Evolutionary conservation across 64 coral and sea anemone genomes (phyloP).

Genomic region (Astreopora myriophthalma): DNA sequence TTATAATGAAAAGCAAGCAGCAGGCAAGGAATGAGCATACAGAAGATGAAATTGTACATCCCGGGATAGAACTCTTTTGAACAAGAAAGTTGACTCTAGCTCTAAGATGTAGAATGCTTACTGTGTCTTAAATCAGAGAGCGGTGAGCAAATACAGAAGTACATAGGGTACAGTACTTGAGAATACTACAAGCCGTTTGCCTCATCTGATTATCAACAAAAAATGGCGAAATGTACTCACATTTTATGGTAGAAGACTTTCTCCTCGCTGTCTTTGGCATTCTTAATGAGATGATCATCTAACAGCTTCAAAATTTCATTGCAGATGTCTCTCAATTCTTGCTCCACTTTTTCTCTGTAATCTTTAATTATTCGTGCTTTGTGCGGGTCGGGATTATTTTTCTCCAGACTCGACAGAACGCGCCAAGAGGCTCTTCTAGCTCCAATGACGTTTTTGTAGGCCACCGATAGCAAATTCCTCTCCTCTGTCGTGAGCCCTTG

Average conservation of each 20-base stretch:
- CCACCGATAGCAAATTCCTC: slow-evolving; percentile 94
- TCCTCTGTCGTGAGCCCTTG: slow-evolving; percentile 81
- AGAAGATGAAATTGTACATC: too few species aligned
- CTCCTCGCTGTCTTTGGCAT: slow-evolving; percentile 16
- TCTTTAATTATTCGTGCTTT: slow-evolving; percentile 25
- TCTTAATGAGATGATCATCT: slow-evolving; percentile 37
- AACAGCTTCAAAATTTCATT: slow-evolving; percentile 68
- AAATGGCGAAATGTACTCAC: slow-evolving; percentile 36
- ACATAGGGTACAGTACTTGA: neutral
- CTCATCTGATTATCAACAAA: neutral
- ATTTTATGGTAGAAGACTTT: slow-evolving; percentile 85
- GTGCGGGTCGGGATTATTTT: slow-evolving; percentile 55
- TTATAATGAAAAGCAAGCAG: too few species aligned
- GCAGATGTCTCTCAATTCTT: slow-evolving; percentile 77
- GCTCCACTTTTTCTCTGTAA: slow-evolving; percentile 60
- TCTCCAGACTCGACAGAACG: slow-evolving; percentile 82
- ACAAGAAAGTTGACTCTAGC: too few species aligned
- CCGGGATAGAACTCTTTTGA: too few species aligned
- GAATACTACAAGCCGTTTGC: too few species aligned
- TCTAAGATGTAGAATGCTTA: too few species aligned
- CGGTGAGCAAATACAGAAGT: neutral
- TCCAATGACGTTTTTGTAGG: slow-evolving; percentile 98
- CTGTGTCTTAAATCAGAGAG: too few species aligned
- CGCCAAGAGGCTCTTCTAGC: slow-evolving; percentile 95
- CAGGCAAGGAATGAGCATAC: too few species aligned